Percentiles rank a stretch among this genome's conserved stretches.
phyloP scores from a whole-genome alignment of 2,797 vertebrate species.

The Amphiprion clarkii region DNA sequence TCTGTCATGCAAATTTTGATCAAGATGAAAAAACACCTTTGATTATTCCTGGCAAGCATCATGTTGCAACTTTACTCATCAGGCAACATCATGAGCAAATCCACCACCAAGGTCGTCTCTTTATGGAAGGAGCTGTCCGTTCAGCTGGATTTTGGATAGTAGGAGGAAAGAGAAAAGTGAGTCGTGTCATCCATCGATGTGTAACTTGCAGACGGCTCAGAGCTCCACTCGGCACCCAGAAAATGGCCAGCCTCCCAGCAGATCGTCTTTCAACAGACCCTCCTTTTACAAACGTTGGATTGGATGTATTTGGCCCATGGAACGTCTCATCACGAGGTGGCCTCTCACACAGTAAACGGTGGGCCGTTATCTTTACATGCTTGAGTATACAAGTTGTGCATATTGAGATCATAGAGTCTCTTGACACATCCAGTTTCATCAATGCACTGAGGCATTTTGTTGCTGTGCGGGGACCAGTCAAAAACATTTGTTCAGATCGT shows the following conservation, averaged over 20 bases:
- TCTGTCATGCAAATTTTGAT: conserved; percentile 28
- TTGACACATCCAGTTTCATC: no score
- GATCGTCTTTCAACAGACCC: conserved; percentile 29
- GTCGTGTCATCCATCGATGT: conserved; percentile 48
- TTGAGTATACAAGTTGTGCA: no score
- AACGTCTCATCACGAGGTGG: conserved; percentile 10
- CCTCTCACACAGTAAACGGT: no score
- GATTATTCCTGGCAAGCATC: conserved; percentile 42
- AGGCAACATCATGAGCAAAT: conserved; percentile 31
- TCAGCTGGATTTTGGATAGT: conserved; percentile 49
- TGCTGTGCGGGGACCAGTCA: no score
- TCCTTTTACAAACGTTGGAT: conserved; percentile 18
- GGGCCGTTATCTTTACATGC: no score
- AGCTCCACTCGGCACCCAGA: conserved; percentile 18
- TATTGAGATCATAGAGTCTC: no score
- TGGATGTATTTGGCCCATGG: conserved; percentile 47
- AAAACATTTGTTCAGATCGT: no score
- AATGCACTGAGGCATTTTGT: no score
- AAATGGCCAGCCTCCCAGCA: conserved; percentile 44
- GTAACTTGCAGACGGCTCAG: conserved; percentile 23
- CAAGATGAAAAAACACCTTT: conserved; percentile 39
- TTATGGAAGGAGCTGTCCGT: conserved; percentile 39
- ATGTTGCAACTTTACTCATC: conserved; percentile 36
- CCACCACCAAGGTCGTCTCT: conserved; percentile 36
- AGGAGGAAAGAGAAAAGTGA: conserved; percentile 44